Percentiles rank a stretch among this genome's conserved stretches.
These are phyloP conservation scores for Diprion similis DNA, from an alignment of 1,140 invertebrate genomes.

Conservation along the genomic window DNA sequence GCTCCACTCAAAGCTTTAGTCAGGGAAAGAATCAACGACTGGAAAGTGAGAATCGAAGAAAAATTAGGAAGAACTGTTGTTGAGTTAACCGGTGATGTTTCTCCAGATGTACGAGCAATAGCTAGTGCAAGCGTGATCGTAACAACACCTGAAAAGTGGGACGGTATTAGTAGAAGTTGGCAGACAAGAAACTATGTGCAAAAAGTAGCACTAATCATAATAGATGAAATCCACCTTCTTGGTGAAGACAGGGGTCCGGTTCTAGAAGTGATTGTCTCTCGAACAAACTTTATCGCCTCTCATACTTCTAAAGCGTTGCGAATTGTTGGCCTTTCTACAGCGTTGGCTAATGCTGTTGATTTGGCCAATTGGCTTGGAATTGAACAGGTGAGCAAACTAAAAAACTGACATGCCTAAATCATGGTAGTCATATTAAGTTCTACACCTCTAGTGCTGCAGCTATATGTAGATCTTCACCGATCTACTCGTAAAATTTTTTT, in stretches of 20 bases:
- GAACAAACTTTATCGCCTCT: slow-evolving; percentile 91
- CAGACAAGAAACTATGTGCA: slow-evolving; percentile 95
- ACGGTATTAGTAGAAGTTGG: slow-evolving; percentile 97
- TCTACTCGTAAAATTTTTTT: slow-evolving; percentile 25
- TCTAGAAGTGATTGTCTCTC: slow-evolving; percentile 85
- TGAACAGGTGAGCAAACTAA: slow-evolving; percentile 60
- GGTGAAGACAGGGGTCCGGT: slow-evolving; percentile 89
- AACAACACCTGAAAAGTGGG: slow-evolving; percentile 99
- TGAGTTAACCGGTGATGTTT: slow-evolving; percentile 96
- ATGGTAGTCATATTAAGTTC: not conserved
- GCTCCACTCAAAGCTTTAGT: slow-evolving; percentile 98
- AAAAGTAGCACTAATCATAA: slow-evolving; percentile 92
- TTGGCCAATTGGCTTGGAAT: slow-evolving; percentile 97
- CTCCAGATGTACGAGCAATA: slow-evolving; percentile 90
- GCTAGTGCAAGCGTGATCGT: slow-evolving; percentile 90
- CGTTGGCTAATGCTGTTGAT: slow-evolving; percentile 96
- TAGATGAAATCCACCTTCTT: slow-evolving; percentile 98
- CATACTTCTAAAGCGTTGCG: slow-evolving; percentile 82
- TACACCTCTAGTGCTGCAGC: slow-evolving; percentile 9
- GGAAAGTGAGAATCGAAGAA: slow-evolving; percentile 88
- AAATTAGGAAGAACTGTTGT: slow-evolving; percentile 86
- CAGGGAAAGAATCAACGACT: slow-evolving; percentile 94
- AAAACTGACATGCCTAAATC: not conserved
- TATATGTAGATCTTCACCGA: not conserved
- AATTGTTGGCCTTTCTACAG: slow-evolving; percentile 95